A percentile compares a stretch with the other conserved stretches of the same genome.
These are phyloP conservation scores for Temnothorax nylanderi DNA, from an alignment of 1,140 invertebrate genomes.

Conservation along the genomic window DNA sequence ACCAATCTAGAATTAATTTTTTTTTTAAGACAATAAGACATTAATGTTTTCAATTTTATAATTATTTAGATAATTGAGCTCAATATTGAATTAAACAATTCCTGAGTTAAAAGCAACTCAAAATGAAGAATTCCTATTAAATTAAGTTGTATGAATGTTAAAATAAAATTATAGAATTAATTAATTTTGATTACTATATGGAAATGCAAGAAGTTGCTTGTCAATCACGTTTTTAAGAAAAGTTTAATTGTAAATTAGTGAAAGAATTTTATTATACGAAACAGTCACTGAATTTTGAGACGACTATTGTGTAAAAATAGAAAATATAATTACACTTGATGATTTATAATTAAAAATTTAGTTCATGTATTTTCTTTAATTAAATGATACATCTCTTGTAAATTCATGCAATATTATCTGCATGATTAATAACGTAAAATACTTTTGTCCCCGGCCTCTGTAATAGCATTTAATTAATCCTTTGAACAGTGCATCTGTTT, in stretches of 20 bases:
- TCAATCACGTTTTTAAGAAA: background rate
- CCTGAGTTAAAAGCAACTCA: background rate
- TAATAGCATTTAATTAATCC: constrained; percentile 46
- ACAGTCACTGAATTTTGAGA: background rate
- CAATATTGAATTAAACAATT: background rate
- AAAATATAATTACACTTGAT: background rate
- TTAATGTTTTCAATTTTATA: background rate
- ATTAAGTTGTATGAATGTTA: background rate
- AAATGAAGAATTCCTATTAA: background rate
- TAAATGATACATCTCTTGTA: background rate
- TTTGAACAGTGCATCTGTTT: constrained; percentile 23
- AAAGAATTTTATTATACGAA: background rate
- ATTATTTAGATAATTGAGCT: background rate
- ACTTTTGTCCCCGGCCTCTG: background rate
- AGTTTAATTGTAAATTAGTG: background rate
- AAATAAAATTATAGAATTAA: background rate
- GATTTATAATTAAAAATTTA: constrained; percentile 22
- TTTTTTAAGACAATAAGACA: background rate
- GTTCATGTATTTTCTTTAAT: background rate
- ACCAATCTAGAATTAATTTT: background rate
- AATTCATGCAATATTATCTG: constrained; percentile 30
- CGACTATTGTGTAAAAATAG: background rate
- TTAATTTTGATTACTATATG: background rate
- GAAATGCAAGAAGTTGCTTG: background rate
- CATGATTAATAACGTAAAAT: constrained; percentile 17